A percentile compares a stretch with the other conserved stretches of the same genome.
These are phyloP conservation scores for Gulo gulo DNA, from an alignment of 2,113 vertebrate species.

Conservation along the genomic window DNA sequence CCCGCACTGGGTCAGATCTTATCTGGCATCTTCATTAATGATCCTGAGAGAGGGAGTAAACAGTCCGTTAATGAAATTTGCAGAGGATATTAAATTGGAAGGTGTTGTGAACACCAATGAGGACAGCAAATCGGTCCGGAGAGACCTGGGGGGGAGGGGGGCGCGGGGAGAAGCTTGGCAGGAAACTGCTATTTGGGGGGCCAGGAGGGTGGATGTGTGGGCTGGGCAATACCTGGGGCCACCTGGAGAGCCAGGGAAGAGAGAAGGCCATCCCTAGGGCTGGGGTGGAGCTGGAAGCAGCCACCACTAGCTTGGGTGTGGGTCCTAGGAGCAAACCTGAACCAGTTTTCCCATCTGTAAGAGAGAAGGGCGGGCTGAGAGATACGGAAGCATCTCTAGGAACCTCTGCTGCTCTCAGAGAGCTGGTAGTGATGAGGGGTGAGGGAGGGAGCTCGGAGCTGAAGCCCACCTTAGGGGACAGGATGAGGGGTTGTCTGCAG, in stretches of 20 bases:
- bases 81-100: slow-evolving; percentile 73
- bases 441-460: background rate
- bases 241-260: background rate
- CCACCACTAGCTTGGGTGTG: background rate
- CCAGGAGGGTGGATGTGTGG: background rate
- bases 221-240: background rate
- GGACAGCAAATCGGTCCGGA: slow-evolving; percentile 33
- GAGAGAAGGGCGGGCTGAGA: background rate
- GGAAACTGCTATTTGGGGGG: background rate
- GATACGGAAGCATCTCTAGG: background rate
- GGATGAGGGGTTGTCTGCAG: background rate
- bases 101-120: slow-evolving; percentile 74
- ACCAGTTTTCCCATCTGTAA: background rate
- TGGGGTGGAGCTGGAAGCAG: background rate
- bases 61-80: slow-evolving; percentile 76
- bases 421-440: too few relatives aligned
- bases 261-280: background rate
- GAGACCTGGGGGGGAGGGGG: background rate
- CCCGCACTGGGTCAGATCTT: slow-evolving; percentile 9
- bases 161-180: background rate
- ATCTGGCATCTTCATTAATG: slow-evolving; percentile 76
- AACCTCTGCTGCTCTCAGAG: background rate
- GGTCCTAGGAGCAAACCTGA: background rate
- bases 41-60: slow-evolving; percentile 75
- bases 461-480: background rate